Evolutionary conservation across 2,797 vertebrate genomes (phyloP), one percentile per base, ranked within the genome.

Genomic region (Balearica regulorum): DNA sequence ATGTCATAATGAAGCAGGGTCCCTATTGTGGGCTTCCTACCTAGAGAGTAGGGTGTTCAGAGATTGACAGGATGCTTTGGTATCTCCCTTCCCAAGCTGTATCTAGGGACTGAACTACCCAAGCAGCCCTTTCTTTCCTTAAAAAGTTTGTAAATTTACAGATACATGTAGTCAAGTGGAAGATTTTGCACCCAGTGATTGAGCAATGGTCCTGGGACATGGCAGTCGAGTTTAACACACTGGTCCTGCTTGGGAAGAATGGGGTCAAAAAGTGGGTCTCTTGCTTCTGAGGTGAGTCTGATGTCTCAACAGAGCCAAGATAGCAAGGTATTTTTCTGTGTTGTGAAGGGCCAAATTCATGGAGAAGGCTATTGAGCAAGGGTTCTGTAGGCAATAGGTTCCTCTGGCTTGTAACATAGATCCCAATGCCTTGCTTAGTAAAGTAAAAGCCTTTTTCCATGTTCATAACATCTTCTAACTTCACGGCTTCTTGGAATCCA

Each of bases 181-280:
- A 83, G 6, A 29, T 31, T 77, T 80, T 73, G 1, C 31, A 31
- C 11, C n/a, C n/a, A 18, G 24, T 33, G 35, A 16, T 4, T 24
- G 11, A 33, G 13, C n/a, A 44, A 9, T 0, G 1, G 37, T 26
- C 13, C 35, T 39, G 68, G n/a, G 71, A 35, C 1, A 2, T 21
- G 22, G 22, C 29, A 58, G 19, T 57, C 0, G 0, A 29, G 6
- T 57, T 49, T 31, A 26, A 51, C 1, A 0, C 16, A 33, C 3
- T 2, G 25, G 10, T 60, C 16, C 3, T 25, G 0, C 62, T 79
- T 61, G 71, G 60, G 60, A n/a, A n/a, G 43, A 58, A 71, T 13
- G 20, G 26, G 29, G 1, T 2, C 10, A 14, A 5, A 16, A 80
- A 61, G 41, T 1, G 10, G 33, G 9, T 53, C 35, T 64, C 17